Evolutionary conservation across 1,140 invertebrate species (phyloP).

Genomic region (Dendroctonus valens): DNA sequence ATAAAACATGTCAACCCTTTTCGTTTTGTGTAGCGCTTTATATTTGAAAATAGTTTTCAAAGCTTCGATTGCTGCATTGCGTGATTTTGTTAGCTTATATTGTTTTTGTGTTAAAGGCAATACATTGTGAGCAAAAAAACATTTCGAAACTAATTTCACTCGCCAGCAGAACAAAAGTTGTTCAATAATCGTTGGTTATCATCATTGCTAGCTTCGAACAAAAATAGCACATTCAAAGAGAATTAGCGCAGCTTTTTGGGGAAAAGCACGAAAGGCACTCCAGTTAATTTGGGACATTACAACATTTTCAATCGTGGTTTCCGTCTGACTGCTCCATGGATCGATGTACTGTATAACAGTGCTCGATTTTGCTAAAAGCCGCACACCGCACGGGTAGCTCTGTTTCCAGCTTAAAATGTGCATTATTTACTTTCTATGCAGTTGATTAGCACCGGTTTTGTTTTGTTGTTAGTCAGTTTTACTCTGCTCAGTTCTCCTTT

Average conservation of each 20-base stretch:
- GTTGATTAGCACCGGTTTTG: not conserved
- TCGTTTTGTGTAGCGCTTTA: slow-evolving; percentile 16
- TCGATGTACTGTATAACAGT: slow-evolving; percentile 38
- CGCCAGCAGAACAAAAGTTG: too few relatives aligned
- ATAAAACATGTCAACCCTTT: slow-evolving; percentile 23
- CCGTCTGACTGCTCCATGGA: slow-evolving; percentile 34
- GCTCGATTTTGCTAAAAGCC: slow-evolving; percentile 36
- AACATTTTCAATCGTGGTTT: slow-evolving; percentile 43
- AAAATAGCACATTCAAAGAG: slow-evolving; percentile 27
- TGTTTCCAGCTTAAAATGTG: slow-evolving; percentile 30
- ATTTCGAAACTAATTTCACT: too few relatives aligned
- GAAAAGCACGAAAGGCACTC: slow-evolving; percentile 30
- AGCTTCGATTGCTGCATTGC: slow-evolving; percentile 9
- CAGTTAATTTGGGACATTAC: slow-evolving; percentile 39
- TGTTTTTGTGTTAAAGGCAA: not conserved
- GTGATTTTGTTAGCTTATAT: not conserved
- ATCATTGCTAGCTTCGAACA: not conserved
- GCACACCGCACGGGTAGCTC: slow-evolving; percentile 6
- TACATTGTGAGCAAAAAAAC: too few relatives aligned
- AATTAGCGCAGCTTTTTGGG: slow-evolving; percentile 26
- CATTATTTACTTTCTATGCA: slow-evolving; percentile 23
- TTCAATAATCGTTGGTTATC: not conserved
- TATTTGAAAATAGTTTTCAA: slow-evolving; percentile 6
- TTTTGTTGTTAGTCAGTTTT: not conserved
- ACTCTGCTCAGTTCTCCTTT: not conserved